A percentile compares a stretch with the other conserved stretches of the same genome.
phyloP scores from a whole-genome alignment of 2,113 vertebrate species.

The Scatophagus argus region DNA sequence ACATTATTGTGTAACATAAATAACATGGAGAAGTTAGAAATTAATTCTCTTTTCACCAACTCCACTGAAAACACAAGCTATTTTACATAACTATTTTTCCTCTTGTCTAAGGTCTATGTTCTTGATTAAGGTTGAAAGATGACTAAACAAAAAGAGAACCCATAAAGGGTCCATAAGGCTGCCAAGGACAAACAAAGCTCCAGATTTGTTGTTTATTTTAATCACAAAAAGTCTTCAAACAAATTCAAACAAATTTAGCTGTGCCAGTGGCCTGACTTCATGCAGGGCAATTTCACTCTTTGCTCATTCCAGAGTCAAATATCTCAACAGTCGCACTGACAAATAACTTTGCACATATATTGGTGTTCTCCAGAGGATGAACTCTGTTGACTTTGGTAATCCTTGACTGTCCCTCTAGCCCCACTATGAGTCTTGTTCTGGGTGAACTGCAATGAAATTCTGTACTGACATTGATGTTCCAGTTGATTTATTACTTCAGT shows the following conservation, averaged over 20 bases:
- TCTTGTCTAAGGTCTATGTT: background rate
- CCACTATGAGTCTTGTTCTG: background rate
- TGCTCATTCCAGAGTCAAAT: background rate
- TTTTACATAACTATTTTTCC: conserved; percentile 7
- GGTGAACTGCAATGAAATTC: background rate
- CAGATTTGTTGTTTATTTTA: background rate
- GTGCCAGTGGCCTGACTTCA: background rate
- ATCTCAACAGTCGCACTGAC: background rate
- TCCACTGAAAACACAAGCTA: conserved; percentile 3
- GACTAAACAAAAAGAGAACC: background rate
- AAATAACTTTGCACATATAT: background rate
- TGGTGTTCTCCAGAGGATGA: background rate
- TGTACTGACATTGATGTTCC: background rate
- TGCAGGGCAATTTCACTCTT: background rate
- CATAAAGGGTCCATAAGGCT: background rate
- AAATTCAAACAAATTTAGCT: background rate
- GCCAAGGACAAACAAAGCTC: too few species aligned
- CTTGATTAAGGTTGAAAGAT: background rate
- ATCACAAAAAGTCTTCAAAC: background rate
- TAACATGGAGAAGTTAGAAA: conserved; percentile 37
- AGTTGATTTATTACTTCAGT: too few species aligned
- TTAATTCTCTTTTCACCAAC: background rate
- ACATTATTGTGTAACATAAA: conserved; percentile 23
- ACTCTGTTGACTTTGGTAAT: background rate
- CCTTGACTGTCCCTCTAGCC: background rate